Percentiles rank a stretch among this genome's conserved stretches.
Conservation (phyloP, 1,140 invertebrate genomes). For the Rhagoletis zephyria region DNA sequence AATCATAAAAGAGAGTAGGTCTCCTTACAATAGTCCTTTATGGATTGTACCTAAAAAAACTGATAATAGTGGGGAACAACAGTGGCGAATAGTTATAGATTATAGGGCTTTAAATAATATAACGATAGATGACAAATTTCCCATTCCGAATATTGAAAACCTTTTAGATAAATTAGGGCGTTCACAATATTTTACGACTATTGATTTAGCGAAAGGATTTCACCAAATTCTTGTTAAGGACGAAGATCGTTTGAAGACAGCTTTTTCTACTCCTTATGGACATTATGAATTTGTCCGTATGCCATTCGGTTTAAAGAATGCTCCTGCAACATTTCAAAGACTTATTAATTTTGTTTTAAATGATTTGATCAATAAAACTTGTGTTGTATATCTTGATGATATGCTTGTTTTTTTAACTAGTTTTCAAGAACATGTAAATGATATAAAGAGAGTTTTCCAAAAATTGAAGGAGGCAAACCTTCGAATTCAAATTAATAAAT, state of each 20-base stretch:
- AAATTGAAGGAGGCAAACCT: constrained; percentile 45
- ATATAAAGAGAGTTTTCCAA: constrained; percentile 27
- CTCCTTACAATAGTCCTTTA: constrained; percentile 56
- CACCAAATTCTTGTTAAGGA: constrained; percentile 73
- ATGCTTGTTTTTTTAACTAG: constrained; percentile 47
- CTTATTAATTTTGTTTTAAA: constrained; percentile 43
- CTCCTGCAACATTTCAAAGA: constrained; percentile 49
- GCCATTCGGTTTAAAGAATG: constrained; percentile 39
- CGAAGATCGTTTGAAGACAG: constrained; percentile 58
- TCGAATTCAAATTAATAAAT: constrained; percentile 55
- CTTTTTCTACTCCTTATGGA: background rate
- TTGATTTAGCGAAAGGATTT: constrained; percentile 72
- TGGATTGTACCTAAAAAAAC: constrained; percentile 60
- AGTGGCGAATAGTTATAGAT: constrained; percentile 69
- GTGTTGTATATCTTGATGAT: constrained; percentile 52
- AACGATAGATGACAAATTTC: constrained; percentile 15
- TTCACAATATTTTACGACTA: constrained; percentile 62
- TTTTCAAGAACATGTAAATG: constrained; percentile 52
- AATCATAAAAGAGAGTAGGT: constrained; percentile 37
- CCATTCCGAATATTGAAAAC: background rate
- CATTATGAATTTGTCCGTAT: constrained; percentile 36
- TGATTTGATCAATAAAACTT: constrained; percentile 51
- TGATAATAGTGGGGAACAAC: constrained; percentile 58
- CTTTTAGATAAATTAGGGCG: constrained; percentile 69
- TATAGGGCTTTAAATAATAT: constrained; percentile 65